Evolutionary conservation across 2,113 vertebrate species (phyloP).

Genomic region (Prochilodus magdalenae): DNA sequence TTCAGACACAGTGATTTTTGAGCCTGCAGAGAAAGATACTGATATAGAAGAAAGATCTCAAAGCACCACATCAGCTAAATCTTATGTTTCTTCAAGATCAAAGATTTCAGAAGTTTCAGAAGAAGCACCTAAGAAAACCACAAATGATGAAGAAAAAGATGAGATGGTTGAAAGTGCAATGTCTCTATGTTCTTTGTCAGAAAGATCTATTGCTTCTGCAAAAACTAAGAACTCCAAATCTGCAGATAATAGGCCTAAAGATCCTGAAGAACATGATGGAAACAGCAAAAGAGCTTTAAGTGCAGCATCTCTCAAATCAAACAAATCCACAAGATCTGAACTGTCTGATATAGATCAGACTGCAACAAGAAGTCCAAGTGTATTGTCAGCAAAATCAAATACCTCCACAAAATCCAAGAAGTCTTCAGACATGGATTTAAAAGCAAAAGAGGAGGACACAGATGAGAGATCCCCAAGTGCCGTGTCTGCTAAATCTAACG

Average conservation of each 20-base stretch:
- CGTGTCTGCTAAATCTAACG: constrained; percentile 52
- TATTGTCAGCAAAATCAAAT: constrained; percentile 56
- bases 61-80: constrained; percentile 27
- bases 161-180: background rate
- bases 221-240: constrained; percentile 42
- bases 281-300: background rate
- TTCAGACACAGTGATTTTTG: background rate
- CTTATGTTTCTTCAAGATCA: constrained; percentile 38
- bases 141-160: constrained; percentile 49
- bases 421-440: background rate
- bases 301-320: constrained; percentile 55
- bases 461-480: constrained; percentile 30
- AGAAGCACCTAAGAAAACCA: constrained; percentile 39
- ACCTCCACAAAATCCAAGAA: constrained; percentile 28
- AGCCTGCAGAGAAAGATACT: background rate
- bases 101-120: constrained; percentile 33
- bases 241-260: constrained; percentile 40
- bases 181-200: constrained; percentile 25
- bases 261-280: background rate
- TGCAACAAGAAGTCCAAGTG: constrained; percentile 58
- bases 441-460: constrained; percentile 32
- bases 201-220: constrained; percentile 27
- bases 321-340: constrained; percentile 40
- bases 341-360: constrained; percentile 39
- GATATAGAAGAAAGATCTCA: constrained; percentile 7